These are phyloP conservation scores for Sceliomorpha sp. DNA, from an alignment of 2,888 invertebrate genomes.

Conservation along the genomic window DNA sequence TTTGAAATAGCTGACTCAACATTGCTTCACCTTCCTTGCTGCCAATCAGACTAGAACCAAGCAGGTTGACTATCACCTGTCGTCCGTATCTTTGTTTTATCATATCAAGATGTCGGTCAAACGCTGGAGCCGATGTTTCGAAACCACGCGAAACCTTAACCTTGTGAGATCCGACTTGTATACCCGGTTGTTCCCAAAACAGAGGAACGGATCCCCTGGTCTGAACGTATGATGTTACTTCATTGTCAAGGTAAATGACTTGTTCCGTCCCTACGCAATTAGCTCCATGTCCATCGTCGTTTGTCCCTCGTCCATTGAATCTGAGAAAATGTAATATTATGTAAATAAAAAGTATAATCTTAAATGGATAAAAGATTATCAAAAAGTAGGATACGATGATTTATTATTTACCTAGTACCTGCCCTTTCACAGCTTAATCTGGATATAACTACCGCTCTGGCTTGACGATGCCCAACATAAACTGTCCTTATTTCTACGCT, in stretches of 20 bases:
- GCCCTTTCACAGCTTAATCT: conserved; percentile 98
- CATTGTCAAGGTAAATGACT: conserved; percentile 94
- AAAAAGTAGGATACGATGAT: background rate
- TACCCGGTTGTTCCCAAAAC: conserved; percentile 99
- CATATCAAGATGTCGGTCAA: conserved; percentile 93
- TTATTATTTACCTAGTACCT: conserved; percentile 87
- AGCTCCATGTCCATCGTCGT: conserved; percentile 99
- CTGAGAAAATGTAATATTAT: conserved; percentile 73
- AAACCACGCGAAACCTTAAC: conserved; percentile 97
- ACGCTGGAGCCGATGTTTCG: conserved; percentile 96
- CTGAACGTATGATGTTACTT: conserved; percentile 93
- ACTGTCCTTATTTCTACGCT: conserved; percentile 98
- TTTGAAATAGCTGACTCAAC: conserved; percentile 95
- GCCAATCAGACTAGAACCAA: conserved; percentile 94
- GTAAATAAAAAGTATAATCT: background rate
- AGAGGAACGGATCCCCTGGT: conserved; percentile 98
- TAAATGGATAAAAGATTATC: background rate
- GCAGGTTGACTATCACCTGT: conserved; percentile 94
- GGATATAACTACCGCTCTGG: conserved; percentile 96
- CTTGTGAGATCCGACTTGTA: conserved; percentile 99
- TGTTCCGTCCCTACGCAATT: conserved; percentile 99
- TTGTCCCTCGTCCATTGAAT: conserved; percentile 99
- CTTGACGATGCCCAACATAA: conserved; percentile 97
- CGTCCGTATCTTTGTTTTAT: conserved; percentile 95
- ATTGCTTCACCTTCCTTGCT: conserved; percentile 98